Base-by-base conservation (phyloP, 2,888 invertebrate species). In the Nephrotoma appendiculata region DNA sequence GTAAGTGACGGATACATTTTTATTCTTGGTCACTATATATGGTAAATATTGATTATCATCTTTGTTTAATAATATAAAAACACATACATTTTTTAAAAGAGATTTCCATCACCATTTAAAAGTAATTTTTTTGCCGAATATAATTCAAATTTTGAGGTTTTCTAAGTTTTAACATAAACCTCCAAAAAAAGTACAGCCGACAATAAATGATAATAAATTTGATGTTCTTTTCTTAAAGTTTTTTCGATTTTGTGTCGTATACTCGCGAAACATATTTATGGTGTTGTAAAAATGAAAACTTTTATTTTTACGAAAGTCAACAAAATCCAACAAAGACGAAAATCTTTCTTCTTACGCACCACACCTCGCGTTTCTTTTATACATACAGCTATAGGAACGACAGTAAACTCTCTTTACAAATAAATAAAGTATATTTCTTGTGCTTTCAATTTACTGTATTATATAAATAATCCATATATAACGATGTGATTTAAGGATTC, bases 401-500 rank as follows among this genome's bases (percentile, higher is more conserved):
- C 11, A 48, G 12, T 48, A 48, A 12, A 48, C 12, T 12, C 12
- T 48, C 12, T 48, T 48, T 9, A 31, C 31, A 48, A 48, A 9
- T 52, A 15, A 52, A 15, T 11, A 52, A 52, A 52, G 52, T 52
- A 15, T 31, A 31, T 15, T 2, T 52, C 52, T n/a, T 15, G 15
- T 52, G 52, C 15, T 15, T 52, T 52, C 52, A 52, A 15, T 52
- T 52, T 15, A 52, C 15, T 52, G 5, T 52, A 52, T 15, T 48
- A 48, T 48, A 48, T 48, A 48, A 48, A 52, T 52, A 15, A 52
- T 7, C 15, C 71, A 71, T 71, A 7, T 71, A 19, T 86, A 86
- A 86, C 71, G 71, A 86, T 41, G 86, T 86, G 86, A 45, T 86
- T 48, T 43, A 52, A 57, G 11, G 31, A 57, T 86, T 52, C 52